Conservation (phyloP, 2,888 invertebrate species). For the Branchipolynoe longqiensis region DNA sequence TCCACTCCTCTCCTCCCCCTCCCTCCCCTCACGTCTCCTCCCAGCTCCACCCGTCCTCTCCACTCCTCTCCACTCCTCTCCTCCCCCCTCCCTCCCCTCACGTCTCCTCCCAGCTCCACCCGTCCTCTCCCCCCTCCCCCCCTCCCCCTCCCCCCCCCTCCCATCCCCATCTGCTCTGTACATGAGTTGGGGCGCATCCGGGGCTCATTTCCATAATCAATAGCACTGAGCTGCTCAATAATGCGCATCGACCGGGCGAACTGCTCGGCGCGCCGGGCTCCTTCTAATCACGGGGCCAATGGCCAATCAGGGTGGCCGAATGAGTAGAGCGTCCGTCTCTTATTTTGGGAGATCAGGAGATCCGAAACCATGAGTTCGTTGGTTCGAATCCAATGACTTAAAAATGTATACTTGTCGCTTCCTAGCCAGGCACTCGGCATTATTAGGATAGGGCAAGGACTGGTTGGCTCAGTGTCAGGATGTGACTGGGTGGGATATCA, state of each 20-base stretch:
- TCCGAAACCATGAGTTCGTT: too few relatives aligned
- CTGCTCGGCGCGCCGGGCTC: too few relatives aligned
- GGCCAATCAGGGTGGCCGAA: too few relatives aligned
- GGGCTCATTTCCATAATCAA: constrained; percentile 34
- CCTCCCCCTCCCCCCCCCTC: background rate
- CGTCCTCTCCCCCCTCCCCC: background rate
- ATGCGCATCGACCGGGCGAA: background rate
- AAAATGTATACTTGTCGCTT: too few relatives aligned
- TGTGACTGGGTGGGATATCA: too few relatives aligned
- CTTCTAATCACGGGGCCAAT: too few relatives aligned
- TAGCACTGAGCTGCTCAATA: constrained; percentile 32
- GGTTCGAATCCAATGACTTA: too few relatives aligned
- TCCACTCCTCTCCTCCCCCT: background rate
- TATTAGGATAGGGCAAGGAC: too few relatives aligned
- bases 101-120: background rate
- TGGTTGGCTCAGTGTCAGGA: too few relatives aligned
- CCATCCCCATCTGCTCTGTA: background rate
- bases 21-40: background rate
- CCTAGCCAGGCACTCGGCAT: too few relatives aligned
- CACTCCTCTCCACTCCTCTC: background rate
- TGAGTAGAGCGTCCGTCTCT: too few relatives aligned
- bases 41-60: background rate
- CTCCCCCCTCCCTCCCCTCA: background rate
- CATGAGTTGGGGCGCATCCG: background rate
- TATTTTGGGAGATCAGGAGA: too few relatives aligned